Evolutionary conservation across 2,797 vertebrate genomes (phyloP).

Genomic region (Clarias laeviceps): DNA sequence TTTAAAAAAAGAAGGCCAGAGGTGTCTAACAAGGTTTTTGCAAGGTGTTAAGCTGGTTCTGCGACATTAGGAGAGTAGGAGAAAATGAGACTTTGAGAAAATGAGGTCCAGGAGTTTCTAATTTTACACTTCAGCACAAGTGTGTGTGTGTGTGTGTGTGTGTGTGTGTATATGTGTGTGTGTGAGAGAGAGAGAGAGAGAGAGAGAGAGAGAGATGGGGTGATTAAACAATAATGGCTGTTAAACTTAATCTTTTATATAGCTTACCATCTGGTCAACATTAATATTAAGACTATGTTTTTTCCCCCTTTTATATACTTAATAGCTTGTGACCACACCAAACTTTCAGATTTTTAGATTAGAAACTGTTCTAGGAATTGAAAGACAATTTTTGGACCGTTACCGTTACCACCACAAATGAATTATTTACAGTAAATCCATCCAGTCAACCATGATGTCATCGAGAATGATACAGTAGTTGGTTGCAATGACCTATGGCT

Average conservation of each 20-base stretch:
- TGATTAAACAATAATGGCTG: background rate
- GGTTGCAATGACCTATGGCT: too few species aligned
- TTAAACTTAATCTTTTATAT: background rate
- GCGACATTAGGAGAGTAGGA: background rate
- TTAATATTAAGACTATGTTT: background rate
- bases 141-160: too few species aligned
- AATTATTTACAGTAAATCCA: too few species aligned
- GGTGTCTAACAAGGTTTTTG: background rate
- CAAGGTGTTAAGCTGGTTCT: constrained; percentile 1
- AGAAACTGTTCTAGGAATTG: too few species aligned
- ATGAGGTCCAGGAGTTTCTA: constrained; percentile 19
- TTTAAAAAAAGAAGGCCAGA: background rate
- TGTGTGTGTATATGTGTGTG: too few species aligned
- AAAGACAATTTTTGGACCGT: too few species aligned
- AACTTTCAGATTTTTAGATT: too few species aligned
- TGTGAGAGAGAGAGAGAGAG: background rate
- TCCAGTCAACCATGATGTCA: too few species aligned
- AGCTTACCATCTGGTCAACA: background rate
- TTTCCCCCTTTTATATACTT: background rate
- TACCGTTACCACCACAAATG: too few species aligned
- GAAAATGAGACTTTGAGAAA: constrained; percentile 14
- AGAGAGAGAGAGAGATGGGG: background rate
- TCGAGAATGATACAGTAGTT: too few species aligned
- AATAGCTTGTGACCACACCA: background rate
- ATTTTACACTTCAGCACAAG: constrained; percentile 8